Evolutionary conservation across 2,888 invertebrate genomes (phyloP).

Genomic region (Morinoia aosen): DNA sequence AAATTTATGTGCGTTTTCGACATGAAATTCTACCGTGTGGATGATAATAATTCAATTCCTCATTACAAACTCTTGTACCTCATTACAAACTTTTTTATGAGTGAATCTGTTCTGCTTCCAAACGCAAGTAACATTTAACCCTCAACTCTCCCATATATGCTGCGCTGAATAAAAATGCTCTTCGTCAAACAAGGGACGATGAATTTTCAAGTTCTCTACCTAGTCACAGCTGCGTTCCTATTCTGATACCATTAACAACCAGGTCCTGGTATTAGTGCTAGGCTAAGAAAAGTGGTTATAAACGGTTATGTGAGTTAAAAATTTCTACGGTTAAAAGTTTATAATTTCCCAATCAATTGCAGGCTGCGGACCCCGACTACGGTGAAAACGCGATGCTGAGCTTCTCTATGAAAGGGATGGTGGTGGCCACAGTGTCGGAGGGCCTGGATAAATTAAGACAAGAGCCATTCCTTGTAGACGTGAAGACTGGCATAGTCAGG

Average conservation of each 20-base stretch:
- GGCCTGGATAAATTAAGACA: slow-evolving; percentile 80
- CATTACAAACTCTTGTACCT: not conserved
- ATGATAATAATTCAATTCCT: not conserved
- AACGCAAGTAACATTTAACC: not conserved
- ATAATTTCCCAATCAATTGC: slow-evolving; percentile 53
- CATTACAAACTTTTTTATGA: no score
- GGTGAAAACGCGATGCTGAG: slow-evolving; percentile 82
- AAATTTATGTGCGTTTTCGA: not conserved
- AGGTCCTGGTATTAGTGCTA: no score
- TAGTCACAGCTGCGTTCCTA: no score
- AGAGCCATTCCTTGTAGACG: slow-evolving; percentile 86
- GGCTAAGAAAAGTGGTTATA: no score
- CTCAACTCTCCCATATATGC: not conserved
- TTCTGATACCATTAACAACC: no score
- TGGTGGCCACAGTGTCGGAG: slow-evolving; percentile 81
- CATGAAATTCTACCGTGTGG: not conserved
- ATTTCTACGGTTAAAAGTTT: no score
- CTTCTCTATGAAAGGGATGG: slow-evolving; percentile 83
- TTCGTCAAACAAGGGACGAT: not conserved
- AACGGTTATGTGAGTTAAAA: no score
- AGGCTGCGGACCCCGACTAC: slow-evolving; percentile 81
- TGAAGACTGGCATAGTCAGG: slow-evolving; percentile 84
- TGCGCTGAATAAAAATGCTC: not conserved
- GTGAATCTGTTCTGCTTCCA: not conserved
- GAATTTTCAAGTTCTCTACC: no score